phyloP scores from a whole-genome alignment of 2,888 invertebrate genomes.

The Ophion costatus region DNA sequence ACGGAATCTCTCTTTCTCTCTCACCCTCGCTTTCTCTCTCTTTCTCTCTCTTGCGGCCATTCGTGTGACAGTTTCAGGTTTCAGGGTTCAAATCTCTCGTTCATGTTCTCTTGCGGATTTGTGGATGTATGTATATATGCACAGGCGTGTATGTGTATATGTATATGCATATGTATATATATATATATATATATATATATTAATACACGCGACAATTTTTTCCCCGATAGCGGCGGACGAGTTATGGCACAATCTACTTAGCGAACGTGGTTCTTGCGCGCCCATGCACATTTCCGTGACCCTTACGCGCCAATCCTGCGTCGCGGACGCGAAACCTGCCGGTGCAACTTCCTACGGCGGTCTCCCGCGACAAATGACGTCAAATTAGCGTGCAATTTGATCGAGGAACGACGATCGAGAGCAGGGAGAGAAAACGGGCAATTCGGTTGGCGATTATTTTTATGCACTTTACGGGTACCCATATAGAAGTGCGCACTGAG shows the following conservation, averaged over 20 bases:
- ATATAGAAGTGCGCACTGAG: too few relatives aligned
- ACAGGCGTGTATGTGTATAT: neutral
- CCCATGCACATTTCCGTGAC: constrained; percentile 50
- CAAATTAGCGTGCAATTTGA: constrained; percentile 2
- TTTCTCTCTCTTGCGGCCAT: constrained; percentile 15
- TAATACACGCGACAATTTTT: constrained; percentile 18
- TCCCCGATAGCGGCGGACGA: constrained; percentile 43
- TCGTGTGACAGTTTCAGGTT: constrained; percentile 58
- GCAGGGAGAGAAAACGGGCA: neutral
- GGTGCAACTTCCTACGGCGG: constrained; percentile 37
- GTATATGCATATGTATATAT: neutral
- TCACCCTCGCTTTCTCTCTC: neutral
- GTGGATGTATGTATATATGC: neutral
- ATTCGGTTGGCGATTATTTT: constrained; percentile 2
- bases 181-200: neutral
- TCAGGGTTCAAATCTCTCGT: constrained; percentile 54
- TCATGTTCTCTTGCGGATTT: neutral
- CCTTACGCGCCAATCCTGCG: constrained; percentile 27
- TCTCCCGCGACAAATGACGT: constrained; percentile 6
- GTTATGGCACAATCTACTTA: constrained; percentile 56
- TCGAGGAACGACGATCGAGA: neutral
- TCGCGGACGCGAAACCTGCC: constrained; percentile 18
- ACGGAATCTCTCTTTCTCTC: constrained; percentile 27
- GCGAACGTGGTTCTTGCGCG: constrained; percentile 8
- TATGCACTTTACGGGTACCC: neutral